A percentile compares a stretch with the other conserved stretches of the same genome.
phyloP scores from a whole-genome alignment of 2,888 invertebrate species.

The Clistopyga incitator region DNA sequence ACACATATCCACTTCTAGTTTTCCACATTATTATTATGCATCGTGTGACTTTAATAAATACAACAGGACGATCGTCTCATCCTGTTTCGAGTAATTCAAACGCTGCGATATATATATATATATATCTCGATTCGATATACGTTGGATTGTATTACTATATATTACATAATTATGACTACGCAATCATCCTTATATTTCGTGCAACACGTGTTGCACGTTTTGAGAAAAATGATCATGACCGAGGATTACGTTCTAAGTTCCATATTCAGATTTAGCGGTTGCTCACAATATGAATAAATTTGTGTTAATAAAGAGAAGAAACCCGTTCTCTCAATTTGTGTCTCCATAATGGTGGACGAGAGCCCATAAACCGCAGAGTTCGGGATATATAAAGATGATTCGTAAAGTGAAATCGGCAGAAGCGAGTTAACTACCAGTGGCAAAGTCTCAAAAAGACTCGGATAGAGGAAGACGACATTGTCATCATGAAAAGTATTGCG shows the following conservation, averaged over 20 bases:
- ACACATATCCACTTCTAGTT: constrained; percentile 60
- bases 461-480: not conserved
- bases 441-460: constrained; percentile 12
- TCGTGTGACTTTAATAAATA: too few species aligned
- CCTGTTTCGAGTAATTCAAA: too few species aligned
- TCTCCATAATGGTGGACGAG: constrained; percentile 40
- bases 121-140: too few species aligned
- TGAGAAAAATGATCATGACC: not conserved
- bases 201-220: not conserved
- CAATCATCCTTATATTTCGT: not conserved
- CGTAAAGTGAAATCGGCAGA: constrained; percentile 56
- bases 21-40: constrained; percentile 25
- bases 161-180: constrained; percentile 8
- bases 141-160: not conserved
- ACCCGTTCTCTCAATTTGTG: constrained; percentile 1
- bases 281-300: constrained; percentile 41
- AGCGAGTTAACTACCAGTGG: constrained; percentile 34
- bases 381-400: constrained; percentile 58
- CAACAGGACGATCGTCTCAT: too few species aligned
- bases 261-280: not conserved
- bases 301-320: constrained; percentile 30
- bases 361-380: constrained; percentile 39
- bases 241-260: not conserved
- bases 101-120: too few species aligned
- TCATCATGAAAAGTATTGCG: constrained; percentile 42